Evolutionary conservation across 2,888 invertebrate genomes (phyloP).

Genomic region (Yponomeuta malinellus): DNA sequence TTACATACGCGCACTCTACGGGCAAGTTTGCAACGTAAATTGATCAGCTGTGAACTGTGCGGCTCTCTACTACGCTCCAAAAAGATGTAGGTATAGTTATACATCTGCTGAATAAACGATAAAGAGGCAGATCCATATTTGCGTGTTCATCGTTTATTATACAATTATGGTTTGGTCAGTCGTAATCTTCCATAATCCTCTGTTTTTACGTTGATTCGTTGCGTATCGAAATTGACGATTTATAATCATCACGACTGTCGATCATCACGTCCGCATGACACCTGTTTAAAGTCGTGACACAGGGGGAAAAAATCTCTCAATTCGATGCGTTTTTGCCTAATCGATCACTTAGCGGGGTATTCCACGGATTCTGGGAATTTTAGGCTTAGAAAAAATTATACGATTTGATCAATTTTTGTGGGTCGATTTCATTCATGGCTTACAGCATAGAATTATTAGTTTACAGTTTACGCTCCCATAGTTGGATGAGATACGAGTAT

Average conservation of each 20-base stretch:
- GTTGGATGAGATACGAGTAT: too few relatives aligned
- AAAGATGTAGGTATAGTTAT: too few relatives aligned
- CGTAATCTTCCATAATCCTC: constrained; percentile 24
- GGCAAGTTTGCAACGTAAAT: too few relatives aligned
- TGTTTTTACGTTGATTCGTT: constrained; percentile 56
- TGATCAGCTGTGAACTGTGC: too few relatives aligned
- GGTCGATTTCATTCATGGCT: background rate
- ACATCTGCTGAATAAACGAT: too few relatives aligned
- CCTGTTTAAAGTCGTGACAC: constrained; percentile 17
- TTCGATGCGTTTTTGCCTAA: background rate
- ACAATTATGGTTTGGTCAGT: constrained; percentile 13
- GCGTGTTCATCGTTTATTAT: too few relatives aligned
- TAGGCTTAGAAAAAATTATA: background rate
- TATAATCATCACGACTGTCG: constrained; percentile 49
- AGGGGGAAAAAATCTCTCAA: background rate
- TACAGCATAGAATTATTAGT: too few relatives aligned
- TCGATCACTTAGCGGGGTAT: constrained; percentile 1
- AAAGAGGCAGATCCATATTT: too few relatives aligned
- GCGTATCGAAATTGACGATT: constrained; percentile 50
- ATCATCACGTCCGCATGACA: constrained; percentile 19
- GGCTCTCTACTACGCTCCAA: too few relatives aligned
- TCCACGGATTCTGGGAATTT: background rate
- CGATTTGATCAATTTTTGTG: background rate
- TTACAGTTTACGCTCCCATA: too few relatives aligned
- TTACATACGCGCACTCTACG: too few relatives aligned